These are phyloP conservation scores for Chondrilla cf. caribensis DNA, from an alignment of 37 sponge, comb jelly and placozoan genomes.

Conservation along the genomic window DNA sequence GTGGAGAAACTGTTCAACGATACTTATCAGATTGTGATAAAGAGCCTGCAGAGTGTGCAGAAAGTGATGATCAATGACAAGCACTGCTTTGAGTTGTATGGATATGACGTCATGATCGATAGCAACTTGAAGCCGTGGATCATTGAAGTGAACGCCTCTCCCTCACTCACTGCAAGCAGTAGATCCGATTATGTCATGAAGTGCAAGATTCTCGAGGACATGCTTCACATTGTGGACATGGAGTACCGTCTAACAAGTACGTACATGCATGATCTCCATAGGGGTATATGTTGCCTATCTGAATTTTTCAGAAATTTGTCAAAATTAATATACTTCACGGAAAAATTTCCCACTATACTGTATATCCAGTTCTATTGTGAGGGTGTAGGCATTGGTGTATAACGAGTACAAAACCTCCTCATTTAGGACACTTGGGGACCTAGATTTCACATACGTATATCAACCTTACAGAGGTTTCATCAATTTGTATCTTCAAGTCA, in stretches of 20 bases:
- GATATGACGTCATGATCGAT: constrained; percentile 97
- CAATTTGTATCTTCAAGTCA: no score
- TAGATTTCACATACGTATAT: no score
- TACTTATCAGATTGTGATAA: constrained; percentile 90
- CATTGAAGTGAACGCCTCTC: constrained; percentile 98
- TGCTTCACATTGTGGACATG: constrained; percentile 95
- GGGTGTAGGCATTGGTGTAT: no score
- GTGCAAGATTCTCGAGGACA: constrained; percentile 89
- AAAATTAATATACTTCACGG: no score
- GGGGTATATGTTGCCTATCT: no score
- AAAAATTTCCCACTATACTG: no score
- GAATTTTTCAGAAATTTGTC: no score
- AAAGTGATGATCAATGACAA: constrained; percentile 98
- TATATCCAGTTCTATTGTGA: no score
- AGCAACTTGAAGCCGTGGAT: constrained; percentile 94
- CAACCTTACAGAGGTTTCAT: no score
- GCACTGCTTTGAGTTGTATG: constrained; percentile 99
- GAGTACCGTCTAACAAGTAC: constrained; percentile 68
- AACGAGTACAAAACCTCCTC: no score
- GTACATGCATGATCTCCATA: no score
- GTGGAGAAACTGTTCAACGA: constrained; percentile 71
- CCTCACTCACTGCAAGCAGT: constrained; percentile 97
- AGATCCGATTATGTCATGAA: constrained; percentile 96
- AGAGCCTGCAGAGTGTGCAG: constrained; percentile 94
- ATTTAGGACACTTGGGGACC: no score